These are phyloP conservation scores for Drosophila truncata DNA, from an alignment of 1,140 invertebrate genomes.

Conservation along the genomic window DNA sequence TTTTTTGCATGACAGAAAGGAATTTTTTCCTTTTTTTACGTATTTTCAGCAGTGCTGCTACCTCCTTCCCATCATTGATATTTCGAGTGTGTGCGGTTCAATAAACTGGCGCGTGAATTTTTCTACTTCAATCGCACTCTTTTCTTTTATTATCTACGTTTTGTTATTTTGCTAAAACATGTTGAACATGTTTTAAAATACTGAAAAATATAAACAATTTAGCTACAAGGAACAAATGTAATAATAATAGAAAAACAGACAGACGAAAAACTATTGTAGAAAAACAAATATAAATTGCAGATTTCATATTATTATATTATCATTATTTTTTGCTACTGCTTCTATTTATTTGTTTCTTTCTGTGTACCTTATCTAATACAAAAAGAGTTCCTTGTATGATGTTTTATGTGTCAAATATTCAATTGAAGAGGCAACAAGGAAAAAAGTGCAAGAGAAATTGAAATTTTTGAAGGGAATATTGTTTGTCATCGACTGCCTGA, in stretches of 20 bases:
- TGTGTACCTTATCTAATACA: constrained; percentile 6
- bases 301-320: not conserved
- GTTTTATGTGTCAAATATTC: constrained; percentile 76
- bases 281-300: not conserved
- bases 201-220: not conserved
- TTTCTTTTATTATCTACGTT: constrained; percentile 35
- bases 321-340: not conserved
- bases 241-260: not conserved
- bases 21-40: constrained; percentile 30
- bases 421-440: constrained; percentile 9
- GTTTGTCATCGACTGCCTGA: not conserved
- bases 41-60: not conserved
- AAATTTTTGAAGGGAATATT: constrained; percentile 50
- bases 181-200: constrained; percentile 58
- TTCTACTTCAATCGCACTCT: constrained; percentile 61
- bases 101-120: constrained; percentile 79
- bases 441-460: constrained; percentile 15
- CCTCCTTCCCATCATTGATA: not conserved
- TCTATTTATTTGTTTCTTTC: not conserved
- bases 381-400: constrained; percentile 32
- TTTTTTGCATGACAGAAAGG: constrained; percentile 52
- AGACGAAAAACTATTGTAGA: not conserved
- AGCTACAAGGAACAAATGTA: not conserved
- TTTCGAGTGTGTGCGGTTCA: constrained; percentile 62
- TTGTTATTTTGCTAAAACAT: constrained; percentile 48